Conservation (phyloP, 2,113 vertebrate genomes). For the Mus pahari region DNA sequence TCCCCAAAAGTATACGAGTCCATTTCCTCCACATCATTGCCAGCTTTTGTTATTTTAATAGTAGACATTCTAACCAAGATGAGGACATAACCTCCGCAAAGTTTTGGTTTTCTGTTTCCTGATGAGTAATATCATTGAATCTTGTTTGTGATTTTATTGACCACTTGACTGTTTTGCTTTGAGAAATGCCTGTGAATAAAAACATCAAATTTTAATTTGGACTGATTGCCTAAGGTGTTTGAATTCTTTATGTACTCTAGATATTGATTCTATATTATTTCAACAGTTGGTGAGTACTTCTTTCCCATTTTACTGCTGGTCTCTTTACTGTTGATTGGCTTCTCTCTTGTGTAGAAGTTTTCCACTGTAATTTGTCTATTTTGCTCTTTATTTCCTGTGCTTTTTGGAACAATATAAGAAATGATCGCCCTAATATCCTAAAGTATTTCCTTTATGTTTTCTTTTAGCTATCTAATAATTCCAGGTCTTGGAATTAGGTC, state of each 20-base stretch:
- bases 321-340: background rate
- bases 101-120: background rate
- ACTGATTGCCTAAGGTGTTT: background rate
- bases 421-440: background rate
- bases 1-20: background rate
- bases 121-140: background rate
- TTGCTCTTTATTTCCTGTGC: background rate
- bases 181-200: background rate
- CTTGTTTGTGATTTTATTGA: background rate
- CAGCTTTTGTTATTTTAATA: background rate
- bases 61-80: background rate
- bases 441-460: background rate
- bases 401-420: background rate
- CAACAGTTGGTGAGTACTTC: background rate
- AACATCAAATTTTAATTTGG: background rate
- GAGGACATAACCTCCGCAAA: background rate
- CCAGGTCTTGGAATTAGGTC: background rate
- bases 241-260: background rate
- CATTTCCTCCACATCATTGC: background rate
- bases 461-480: background rate
- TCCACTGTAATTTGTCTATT: background rate
- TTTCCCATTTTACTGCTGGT: background rate
- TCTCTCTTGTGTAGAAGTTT: background rate
- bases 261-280: background rate
- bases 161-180: background rate